A percentile compares a stretch with the other conserved stretches of the same genome.
These are phyloP conservation scores for Limnodromus scolopaceus DNA, from an alignment of 2,797 vertebrate species.

Conservation along the genomic window DNA sequence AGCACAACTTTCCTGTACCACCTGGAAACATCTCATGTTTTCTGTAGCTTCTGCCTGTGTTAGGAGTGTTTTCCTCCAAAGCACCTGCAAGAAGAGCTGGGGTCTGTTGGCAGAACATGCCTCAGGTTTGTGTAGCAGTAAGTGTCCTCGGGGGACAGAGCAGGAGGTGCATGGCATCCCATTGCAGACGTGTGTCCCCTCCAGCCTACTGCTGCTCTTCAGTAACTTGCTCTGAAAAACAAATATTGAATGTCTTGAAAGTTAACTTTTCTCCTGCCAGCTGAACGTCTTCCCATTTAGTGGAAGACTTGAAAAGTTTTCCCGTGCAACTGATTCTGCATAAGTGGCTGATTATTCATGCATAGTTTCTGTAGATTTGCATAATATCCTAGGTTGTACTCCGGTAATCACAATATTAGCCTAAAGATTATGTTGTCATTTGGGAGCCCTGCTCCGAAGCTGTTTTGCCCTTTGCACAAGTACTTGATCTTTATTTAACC, in stretches of 20 bases:
- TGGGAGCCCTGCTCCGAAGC: not conserved
- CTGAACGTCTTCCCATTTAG: fast-evolving
- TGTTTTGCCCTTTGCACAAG: not conserved
- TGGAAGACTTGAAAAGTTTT: not conserved
- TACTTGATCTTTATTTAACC: not conserved
- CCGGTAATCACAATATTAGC: fast-evolving
- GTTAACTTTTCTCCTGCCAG: not conserved
- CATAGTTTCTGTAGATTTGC: not conserved
- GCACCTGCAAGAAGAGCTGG: not conserved
- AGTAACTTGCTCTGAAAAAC: not conserved
- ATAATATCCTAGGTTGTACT: not conserved
- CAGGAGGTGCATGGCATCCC: not conserved
- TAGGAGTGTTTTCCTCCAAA: not conserved
- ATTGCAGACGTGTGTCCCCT: fast-evolving
- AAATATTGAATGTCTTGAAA: fast-evolving
- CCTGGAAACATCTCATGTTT: not conserved
- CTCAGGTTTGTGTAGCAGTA: fast-evolving
- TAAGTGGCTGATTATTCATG: not conserved
- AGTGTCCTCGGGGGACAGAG: not conserved
- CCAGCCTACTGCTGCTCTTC: not conserved
- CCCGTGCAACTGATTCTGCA: not conserved
- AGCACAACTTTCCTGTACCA: not conserved
- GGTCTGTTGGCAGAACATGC: not conserved
- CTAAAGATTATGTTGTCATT: not conserved
- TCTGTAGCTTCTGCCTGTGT: not conserved